Evolutionary conservation across 2,888 invertebrate genomes (phyloP), one percentile per base, ranked within the genome.

Genomic region (Corbicula japonica): DNA sequence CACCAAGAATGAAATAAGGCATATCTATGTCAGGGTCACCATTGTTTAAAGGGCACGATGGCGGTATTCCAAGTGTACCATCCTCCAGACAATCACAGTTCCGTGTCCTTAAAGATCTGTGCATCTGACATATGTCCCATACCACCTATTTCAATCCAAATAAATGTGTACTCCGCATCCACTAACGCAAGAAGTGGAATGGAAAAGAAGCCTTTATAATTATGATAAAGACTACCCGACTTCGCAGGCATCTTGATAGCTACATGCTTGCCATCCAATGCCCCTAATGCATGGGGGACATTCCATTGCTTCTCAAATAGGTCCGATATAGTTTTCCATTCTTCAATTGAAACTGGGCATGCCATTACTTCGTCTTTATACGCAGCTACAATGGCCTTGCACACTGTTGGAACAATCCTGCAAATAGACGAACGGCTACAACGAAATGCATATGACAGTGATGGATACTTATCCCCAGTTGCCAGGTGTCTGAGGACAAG

Each of bases 371-470:
- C 81, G 35, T 76, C 65, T 50, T 71, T 79, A 44, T 76, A 76
- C 28, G 44, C 73, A 30, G 68, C 52, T n/a, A 81, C 68, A 34
- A 85, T 83, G 50, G 73, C 85, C 48, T 63, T 41, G 58, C 83
- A 80, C 38, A 85, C 80, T 50, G 76, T 72, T 61, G 62, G 72
- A 32, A 85, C 70, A 56, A 74, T 44, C 34, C 48, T 23, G 41
- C 60, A 72, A 18, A 80, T 73, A 26, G 70, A 69, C 41, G 61
- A 48, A 18, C 50, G 48, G 41, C 73, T 65, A 65, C 60, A 68
- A 21, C 80, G 21, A 48, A 76, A 84, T 32, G 34, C 71, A 76
- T 82, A 84, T n/a, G 76, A 54, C 44, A 84, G 74, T 56, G 75
- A 72, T 21, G 32, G 28, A 54, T 80, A 83, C 8, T 54, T 60